These are phyloP conservation scores for Apostichopus japonicus DNA, from an alignment of 35 echinoderm and acorn worm genomes.

Conservation along the genomic window DNA sequence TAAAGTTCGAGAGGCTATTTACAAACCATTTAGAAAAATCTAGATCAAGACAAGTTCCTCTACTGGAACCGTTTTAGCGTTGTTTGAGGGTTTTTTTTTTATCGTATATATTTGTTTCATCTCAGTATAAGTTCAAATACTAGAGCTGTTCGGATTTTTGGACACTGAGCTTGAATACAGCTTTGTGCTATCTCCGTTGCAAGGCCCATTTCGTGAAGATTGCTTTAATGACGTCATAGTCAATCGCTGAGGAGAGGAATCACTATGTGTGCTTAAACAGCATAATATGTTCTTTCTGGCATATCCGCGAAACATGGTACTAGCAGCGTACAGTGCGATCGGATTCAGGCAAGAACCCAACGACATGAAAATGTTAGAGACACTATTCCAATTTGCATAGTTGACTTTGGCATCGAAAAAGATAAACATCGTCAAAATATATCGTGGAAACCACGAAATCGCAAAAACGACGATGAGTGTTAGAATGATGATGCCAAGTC, in stretches of 20 bases:
- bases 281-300: neutral
- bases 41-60: too few species aligned
- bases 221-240: conserved; percentile 12
- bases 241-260: neutral
- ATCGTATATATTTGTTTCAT: too few species aligned
- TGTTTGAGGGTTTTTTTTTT: too few species aligned
- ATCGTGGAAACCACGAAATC: conserved; percentile 20
- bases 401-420: neutral
- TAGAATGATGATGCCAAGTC: conserved; percentile 34
- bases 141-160: too few species aligned
- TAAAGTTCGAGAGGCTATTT: too few species aligned
- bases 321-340: neutral
- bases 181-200: too few species aligned
- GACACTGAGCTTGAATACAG: too few species aligned
- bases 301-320: conserved; percentile 12
- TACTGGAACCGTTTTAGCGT: too few species aligned
- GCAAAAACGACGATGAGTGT: conserved; percentile 34
- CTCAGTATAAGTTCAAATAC: too few species aligned
- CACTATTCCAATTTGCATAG: neutral
- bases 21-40: too few species aligned
- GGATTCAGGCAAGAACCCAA: conserved; percentile 22
- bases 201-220: conserved; percentile 3
- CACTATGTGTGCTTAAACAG: neutral
- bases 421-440: neutral
- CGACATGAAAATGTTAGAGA: neutral